Conservation (phyloP, 2,797 vertebrate species). For the Hirundo rustica region DNA sequence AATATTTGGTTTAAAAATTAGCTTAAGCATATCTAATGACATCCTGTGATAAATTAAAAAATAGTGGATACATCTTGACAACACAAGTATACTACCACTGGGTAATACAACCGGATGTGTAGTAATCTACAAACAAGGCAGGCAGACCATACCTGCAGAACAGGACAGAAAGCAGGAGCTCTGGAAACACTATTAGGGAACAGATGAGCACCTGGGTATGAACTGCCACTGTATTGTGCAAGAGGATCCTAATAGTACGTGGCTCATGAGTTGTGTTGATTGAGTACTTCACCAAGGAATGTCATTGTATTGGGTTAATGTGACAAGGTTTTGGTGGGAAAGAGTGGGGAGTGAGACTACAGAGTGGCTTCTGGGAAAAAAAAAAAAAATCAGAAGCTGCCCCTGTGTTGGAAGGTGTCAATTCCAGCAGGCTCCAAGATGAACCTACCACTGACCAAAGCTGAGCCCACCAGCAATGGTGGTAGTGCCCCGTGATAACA, state of each 20-base stretch:
- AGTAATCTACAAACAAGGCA: not conserved
- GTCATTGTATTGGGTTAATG: not conserved
- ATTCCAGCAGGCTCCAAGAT: rapidly evolving
- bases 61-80: not conserved
- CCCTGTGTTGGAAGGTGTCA: rapidly evolving
- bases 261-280: not conserved
- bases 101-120: not conserved
- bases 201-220: not conserved
- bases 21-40: not conserved
- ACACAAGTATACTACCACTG: not conserved
- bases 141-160: not conserved
- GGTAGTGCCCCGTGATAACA: rapidly evolving
- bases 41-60: not conserved
- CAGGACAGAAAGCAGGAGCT: not conserved
- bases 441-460: not conserved
- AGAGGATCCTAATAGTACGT: rapidly evolving
- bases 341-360: not conserved
- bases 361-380: not conserved
- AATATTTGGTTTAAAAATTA: not conserved
- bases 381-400: not conserved
- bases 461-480: rapidly evolving
- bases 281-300: not conserved
- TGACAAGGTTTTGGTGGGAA: not conserved
- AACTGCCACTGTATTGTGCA: not conserved
- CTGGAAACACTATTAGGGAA: not conserved